A percentile compares a stretch with the other conserved stretches of the same genome.
Evolutionary conservation across 2,797 vertebrate genomes (phyloP).

Genomic region (Heteromormyrus szaboi): DNA sequence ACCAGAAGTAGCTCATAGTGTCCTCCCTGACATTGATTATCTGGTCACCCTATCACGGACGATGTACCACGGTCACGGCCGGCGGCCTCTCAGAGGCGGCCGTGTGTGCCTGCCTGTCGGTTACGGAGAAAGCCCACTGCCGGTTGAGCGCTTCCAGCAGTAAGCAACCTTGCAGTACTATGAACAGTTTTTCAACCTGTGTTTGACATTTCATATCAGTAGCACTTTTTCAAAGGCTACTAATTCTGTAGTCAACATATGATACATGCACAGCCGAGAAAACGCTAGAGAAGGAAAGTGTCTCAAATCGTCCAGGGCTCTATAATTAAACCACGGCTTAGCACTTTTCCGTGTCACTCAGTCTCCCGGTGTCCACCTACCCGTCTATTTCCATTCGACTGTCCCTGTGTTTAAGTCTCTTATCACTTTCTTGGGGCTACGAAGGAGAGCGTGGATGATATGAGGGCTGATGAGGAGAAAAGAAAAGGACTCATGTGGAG

Average conservation of each 20-base stretch:
- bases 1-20: too few species aligned
- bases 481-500: conserved; percentile 33
- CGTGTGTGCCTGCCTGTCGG: background rate
- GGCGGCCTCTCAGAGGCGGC: background rate
- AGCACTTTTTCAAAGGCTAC: conserved; percentile 19
- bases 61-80: background rate
- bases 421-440: conserved; percentile 28
- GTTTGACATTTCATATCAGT: conserved; percentile 28
- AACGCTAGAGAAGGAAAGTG: background rate
- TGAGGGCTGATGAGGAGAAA: conserved; percentile 37
- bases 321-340: conserved; percentile 19
- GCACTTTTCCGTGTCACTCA: conserved; percentile 11
- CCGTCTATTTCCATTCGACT: conserved; percentile 11
- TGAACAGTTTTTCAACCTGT: conserved; percentile 32
- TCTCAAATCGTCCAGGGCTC: background rate
- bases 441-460: background rate
- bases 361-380: conserved; percentile 7
- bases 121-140: background rate
- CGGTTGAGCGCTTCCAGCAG: conserved; percentile 32
- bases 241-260: conserved; percentile 6
- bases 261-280: background rate
- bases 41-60: background rate
- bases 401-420: conserved; percentile 12
- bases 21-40: too few species aligned
- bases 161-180: conserved; percentile 36